Evolutionary conservation across 2,888 invertebrate species (phyloP).

Genomic region (Meteorus colon): DNA sequence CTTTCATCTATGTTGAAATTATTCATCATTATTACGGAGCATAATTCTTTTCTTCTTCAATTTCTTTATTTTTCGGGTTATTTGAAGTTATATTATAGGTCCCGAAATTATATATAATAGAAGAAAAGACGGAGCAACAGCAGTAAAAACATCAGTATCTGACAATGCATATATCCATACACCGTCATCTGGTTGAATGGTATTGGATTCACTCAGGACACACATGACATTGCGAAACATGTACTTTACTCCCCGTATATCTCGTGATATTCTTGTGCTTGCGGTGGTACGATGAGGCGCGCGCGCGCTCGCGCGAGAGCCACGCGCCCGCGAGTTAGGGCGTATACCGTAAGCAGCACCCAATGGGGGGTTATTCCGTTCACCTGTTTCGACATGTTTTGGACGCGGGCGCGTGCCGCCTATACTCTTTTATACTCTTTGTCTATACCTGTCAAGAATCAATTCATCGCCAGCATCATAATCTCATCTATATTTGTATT

Average conservation of each 20-base stretch:
- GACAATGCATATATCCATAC: background rate
- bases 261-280: conserved; percentile 23
- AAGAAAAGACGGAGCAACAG: background rate
- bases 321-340: conserved; percentile 33
- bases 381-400: conserved; percentile 64
- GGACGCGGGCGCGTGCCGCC: conserved; percentile 66
- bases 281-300: background rate
- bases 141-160: conserved; percentile 9
- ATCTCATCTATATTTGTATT: background rate
- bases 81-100: conserved; percentile 6
- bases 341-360: conserved; percentile 20
- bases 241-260: conserved; percentile 21
- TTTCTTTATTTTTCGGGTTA: background rate
- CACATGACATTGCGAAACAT: conserved; percentile 27
- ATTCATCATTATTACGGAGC: too few relatives aligned
- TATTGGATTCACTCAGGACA: conserved; percentile 24
- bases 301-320: conserved; percentile 16
- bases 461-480: background rate
- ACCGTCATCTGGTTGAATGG: conserved; percentile 34
- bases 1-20: too few relatives aligned
- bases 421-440: conserved; percentile 20
- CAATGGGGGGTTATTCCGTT: conserved; percentile 44
- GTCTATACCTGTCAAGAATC: background rate
- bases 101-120: background rate
- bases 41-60: background rate